Conservation (phyloP, 2,888 invertebrate genomes). For the Acanthosepion esculentum region DNA sequence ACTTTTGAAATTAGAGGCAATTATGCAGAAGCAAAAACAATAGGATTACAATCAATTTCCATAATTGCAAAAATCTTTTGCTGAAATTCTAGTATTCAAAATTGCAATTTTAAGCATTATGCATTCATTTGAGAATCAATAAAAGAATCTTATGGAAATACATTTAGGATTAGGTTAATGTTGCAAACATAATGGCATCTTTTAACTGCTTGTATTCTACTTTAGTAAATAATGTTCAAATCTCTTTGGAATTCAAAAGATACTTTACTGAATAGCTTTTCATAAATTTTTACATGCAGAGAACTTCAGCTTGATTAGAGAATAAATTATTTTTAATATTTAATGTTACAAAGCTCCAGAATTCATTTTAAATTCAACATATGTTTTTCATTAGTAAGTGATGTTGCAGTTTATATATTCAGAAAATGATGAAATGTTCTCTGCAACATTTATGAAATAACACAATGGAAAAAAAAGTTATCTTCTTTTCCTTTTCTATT, state of each 20-base stretch:
- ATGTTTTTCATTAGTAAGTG: not conserved
- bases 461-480: no score
- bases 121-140: not conserved
- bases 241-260: not conserved
- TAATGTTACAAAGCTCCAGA: not conserved
- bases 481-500: no score
- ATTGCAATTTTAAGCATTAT: not conserved
- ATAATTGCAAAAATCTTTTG: conserved; percentile 5
- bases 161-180: conserved; percentile 1
- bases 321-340: no score
- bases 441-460: not conserved
- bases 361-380: not conserved
- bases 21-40: not conserved
- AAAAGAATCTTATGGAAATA: not conserved
- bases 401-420: not conserved
- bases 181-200: not conserved
- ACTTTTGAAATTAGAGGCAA: conserved; percentile 11
- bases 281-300: no score
- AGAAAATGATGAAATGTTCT: not conserved
- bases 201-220: not conserved
- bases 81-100: not conserved
- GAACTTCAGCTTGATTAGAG: not conserved
- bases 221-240: not conserved
- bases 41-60: conserved; percentile 33
- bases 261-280: not conserved